Conservation (phyloP, 2,888 invertebrate genomes). For the Ochlodes sylvanus region DNA sequence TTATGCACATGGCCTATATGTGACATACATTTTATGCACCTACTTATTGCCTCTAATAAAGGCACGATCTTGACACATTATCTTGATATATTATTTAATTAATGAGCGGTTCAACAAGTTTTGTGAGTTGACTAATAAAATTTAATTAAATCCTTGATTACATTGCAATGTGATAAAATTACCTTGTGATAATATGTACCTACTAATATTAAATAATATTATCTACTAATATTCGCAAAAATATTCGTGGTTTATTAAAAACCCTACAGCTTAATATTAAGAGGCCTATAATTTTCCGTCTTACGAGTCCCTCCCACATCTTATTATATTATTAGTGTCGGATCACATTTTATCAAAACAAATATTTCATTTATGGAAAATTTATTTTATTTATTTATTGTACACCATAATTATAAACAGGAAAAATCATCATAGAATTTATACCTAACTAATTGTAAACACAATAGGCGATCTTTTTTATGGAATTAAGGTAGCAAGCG, state of each 20-base stretch:
- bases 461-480: too few relatives aligned
- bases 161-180: slow-evolving; percentile 10
- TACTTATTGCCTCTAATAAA: slow-evolving; percentile 20
- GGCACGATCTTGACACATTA: slow-evolving; percentile 16
- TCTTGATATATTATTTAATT: slow-evolving; percentile 5
- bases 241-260: too few relatives aligned
- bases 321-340: neutral
- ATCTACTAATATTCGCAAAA: neutral
- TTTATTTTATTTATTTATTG: too few relatives aligned
- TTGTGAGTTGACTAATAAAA: slow-evolving; percentile 3
- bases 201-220: too few relatives aligned
- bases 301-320: neutral
- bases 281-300: neutral
- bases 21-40: slow-evolving; percentile 5
- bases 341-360: neutral
- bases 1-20: neutral
- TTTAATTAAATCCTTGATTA: slow-evolving; percentile 11
- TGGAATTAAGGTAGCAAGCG: too few relatives aligned
- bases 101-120: slow-evolving; percentile 10
- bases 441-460: too few relatives aligned
- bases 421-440: too few relatives aligned
- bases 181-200: neutral
- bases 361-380: neutral
- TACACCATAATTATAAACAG: too few relatives aligned
- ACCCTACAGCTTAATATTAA: too few relatives aligned